Evolutionary conservation across 2,797 vertebrate genomes (phyloP), one percentile per base, ranked within the genome.

Genomic region (Babyrousa celebensis): DNA sequence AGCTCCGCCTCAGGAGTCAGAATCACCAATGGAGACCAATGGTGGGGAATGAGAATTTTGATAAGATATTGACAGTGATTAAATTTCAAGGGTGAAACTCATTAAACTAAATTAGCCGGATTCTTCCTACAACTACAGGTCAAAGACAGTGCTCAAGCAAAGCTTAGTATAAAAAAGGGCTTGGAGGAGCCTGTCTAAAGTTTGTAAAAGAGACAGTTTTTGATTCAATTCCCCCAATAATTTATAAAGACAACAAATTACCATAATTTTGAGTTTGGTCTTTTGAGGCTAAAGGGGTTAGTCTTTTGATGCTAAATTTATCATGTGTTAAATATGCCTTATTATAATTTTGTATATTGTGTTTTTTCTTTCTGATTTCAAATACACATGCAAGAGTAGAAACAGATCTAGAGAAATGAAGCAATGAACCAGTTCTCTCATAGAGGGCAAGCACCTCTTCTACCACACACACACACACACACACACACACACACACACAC

Each of bases 321-420:
- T 10, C 18, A 40, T 12, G 5, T 43, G n/a, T 85, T 77, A 40
- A 72, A 43, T 93, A 48, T 80, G 25, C 5, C 32, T 67, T 67
- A 23, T 67, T 86, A 78, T 78, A 54, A 63, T 25, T 87, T 87
- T 80, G 9, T 27, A n/a, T 23, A 25, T 40, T 62, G 18, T 48
- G 12, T 80, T 72, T 87, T 58, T 93, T 93, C 23, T 87, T 63
- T 71, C 58, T 72, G 11, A 40, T 65, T 80, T 93, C 67, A 43
- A 88, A 72, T 72, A 72, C 4, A 63, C 27, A 54, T 4, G 2
- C 25, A 72, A 40, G 58, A 88, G 20, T 17, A 40, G 58, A 93
- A 88, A 80, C 25, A 93, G n/a, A 63, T 70, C 21, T 43, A 62
- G 6, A 56, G 29, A 79, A 40, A 72, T 52, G 18, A 80, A 87